Base-by-base conservation (phyloP, 2,888 invertebrate species). In the Empis livida region DNA sequence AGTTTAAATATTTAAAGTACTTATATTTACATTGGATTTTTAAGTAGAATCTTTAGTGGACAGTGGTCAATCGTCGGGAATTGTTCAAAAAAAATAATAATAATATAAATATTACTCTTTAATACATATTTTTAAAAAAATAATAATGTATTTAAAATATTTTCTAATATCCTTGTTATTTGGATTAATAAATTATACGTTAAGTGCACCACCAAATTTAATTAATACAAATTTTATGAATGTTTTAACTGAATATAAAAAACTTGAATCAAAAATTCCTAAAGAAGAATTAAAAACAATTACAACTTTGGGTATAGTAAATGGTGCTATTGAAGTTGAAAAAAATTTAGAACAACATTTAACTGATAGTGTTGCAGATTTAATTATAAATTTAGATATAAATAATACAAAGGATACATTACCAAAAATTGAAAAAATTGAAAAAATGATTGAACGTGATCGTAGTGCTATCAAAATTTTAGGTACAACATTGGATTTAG, bases 251-350 rank as follows among this genome's bases (percentile, higher is more conserved):
- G 64, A 62, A n/a, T 63, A 64, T 49, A 61, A 59, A 4, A 56
- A 60, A 20, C 46, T 68, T 15, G 60, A 65, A 51, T 53, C 59
- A 3, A 61, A 56, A 43, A 47, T 64, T 41, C 51, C 63, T 3
- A 57, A 56, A 3, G 51, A 62, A 41, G 66, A 69, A 41, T 46
- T 68, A 14, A 57, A 58, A 15, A 59, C 61, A 0, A 47, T 68
- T 8, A 63, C 62, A 2, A 58, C 61, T 0, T 53, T 69, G 4
- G 69, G 67, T 1, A 49, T 69, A 16, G 48, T 68, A 1, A 61
- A 67, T 42, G 68, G 69, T 1, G 64, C 65, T 3, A 53, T 60
- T 13, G 56, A 62, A 48, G 60, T 62, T 0, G 65, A 68, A 49
- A 54, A 63, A 39, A 55, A 58, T 37, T 64, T 69, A 62, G 62